Conservation (phyloP, 2,113 vertebrate species). For the Corythornis madagascariensis region DNA sequence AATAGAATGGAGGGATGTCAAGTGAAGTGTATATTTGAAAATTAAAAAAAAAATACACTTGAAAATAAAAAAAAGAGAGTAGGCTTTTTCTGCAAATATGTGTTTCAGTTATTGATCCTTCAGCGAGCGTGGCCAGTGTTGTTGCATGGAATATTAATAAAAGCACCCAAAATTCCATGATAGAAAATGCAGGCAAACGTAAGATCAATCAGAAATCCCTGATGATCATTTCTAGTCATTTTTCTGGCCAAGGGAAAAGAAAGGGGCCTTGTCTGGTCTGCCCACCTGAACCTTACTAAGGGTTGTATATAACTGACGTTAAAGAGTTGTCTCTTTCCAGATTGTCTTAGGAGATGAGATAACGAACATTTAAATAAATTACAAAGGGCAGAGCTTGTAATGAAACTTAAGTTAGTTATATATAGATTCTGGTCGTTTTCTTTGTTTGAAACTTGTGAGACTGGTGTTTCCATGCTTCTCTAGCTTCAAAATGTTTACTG, state of each 20-base stretch:
- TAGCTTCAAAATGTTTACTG: neutral
- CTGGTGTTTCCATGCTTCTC: neutral
- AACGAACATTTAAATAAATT: conserved; percentile 10
- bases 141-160: neutral
- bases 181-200: neutral
- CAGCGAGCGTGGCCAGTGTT: neutral
- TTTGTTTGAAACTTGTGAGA: neutral
- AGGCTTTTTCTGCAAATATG: neutral
- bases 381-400: neutral
- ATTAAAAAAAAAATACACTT: neutral
- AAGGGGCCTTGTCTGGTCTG: neutral
- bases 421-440: neutral
- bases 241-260: neutral
- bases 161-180: neutral
- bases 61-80: neutral
- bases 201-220: neutral
- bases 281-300: neutral
- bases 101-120: neutral
- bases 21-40: neutral
- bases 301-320: neutral
- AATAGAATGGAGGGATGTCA: neutral
- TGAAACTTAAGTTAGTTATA: neutral
- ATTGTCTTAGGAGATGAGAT: conserved; percentile 14
- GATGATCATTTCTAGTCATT: neutral
- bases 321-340: neutral